Evolutionary conservation across 1,140 invertebrate species (phyloP).

Genomic region (Ceratina australensis): DNA sequence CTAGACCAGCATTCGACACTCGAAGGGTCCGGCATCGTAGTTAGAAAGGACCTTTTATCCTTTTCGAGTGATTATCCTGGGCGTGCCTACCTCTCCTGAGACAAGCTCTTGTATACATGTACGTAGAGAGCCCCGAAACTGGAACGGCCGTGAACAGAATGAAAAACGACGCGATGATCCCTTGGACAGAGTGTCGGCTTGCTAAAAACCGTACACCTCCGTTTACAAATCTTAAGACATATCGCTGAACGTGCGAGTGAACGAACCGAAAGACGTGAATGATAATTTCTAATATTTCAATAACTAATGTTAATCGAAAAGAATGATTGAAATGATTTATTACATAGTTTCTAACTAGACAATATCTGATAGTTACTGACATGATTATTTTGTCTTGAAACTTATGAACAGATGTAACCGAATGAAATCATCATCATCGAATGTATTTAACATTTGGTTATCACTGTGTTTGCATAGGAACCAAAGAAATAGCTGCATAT

Average conservation of each 20-base stretch:
- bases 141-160: slow-evolving; percentile 6
- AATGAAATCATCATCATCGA: slow-evolving; percentile 20
- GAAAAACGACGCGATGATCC: slow-evolving; percentile 28
- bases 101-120: background rate
- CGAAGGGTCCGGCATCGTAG: slow-evolving; percentile 26
- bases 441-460: slow-evolving; percentile 24
- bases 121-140: slow-evolving; percentile 1
- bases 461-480: slow-evolving; percentile 7
- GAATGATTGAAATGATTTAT: too few relatives aligned
- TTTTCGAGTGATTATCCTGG: slow-evolving; percentile 45
- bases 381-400: too few relatives aligned
- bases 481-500: slow-evolving; percentile 2
- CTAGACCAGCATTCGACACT: slow-evolving; percentile 31
- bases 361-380: too few relatives aligned
- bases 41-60: slow-evolving; percentile 34
- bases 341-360: too few relatives aligned
- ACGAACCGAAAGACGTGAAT: background rate
- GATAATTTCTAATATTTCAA: too few relatives aligned
- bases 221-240: too few relatives aligned
- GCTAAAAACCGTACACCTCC: background rate
- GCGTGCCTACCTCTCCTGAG: slow-evolving; percentile 14
- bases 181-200: background rate
- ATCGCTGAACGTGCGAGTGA: too few relatives aligned
- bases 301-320: too few relatives aligned
- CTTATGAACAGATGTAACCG: too few relatives aligned